Evolutionary conservation across 2,888 invertebrate species (phyloP).

Genomic region (Drosophila bunnanda): DNA sequence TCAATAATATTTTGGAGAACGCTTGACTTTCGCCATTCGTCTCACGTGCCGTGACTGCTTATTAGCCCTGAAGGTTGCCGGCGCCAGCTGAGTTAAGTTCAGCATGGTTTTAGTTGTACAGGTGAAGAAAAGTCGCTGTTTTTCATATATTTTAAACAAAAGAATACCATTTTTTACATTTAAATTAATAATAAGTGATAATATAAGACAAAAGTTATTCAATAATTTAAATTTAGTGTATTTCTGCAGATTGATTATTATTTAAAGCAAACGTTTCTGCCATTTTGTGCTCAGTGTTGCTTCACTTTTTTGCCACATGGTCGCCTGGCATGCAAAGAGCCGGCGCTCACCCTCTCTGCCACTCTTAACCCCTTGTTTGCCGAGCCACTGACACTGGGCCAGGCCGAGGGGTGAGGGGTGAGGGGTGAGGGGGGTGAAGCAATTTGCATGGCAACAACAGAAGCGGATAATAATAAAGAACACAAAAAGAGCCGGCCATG

Average conservation of each 20-base stretch:
- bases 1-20: constrained; percentile 61
- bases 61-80: constrained; percentile 66
- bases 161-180: too few relatives aligned
- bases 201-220: neutral
- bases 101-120: neutral
- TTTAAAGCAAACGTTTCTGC: too few relatives aligned
- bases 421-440: constrained; percentile 15
- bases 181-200: neutral
- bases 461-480: constrained; percentile 1
- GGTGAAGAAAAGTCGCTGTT: neutral
- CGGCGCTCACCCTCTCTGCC: neutral
- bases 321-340: constrained; percentile 31
- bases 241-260: neutral
- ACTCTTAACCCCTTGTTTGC: constrained; percentile 13
- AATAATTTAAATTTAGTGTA: neutral
- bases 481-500: constrained; percentile 34
- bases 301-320: constrained; percentile 29
- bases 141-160: too few relatives aligned
- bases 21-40: constrained; percentile 19
- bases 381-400: constrained; percentile 54
- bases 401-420: constrained; percentile 22
- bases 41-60: constrained; percentile 71
- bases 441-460: constrained; percentile 61
- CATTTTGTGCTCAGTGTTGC: constrained; percentile 7
- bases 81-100: constrained; percentile 34